These are phyloP conservation scores for Acrobasis consociella DNA, from an alignment of 2,888 invertebrate genomes.

Conservation along the genomic window DNA sequence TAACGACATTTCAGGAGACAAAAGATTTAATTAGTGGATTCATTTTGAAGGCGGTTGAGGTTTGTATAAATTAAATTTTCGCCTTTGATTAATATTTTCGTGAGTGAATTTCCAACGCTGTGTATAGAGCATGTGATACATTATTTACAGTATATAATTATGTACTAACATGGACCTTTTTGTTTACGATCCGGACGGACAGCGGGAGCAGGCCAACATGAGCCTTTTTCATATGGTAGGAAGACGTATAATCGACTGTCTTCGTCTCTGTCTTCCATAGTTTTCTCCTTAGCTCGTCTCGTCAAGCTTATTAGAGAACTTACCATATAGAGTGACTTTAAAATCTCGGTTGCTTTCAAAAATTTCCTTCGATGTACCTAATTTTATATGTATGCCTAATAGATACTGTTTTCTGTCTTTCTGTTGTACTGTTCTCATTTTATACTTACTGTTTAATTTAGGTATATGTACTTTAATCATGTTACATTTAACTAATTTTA, in stretches of 20 bases:
- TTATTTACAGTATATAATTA: slow-evolving; percentile 32
- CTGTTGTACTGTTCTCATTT: too few species aligned
- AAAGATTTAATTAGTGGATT: neutral
- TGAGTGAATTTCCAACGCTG: slow-evolving; percentile 2
- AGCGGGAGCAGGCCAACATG: slow-evolving; percentile 79
- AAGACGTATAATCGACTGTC: slow-evolving; percentile 62
- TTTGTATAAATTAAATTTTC: neutral
- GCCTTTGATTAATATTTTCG: slow-evolving; percentile 1
- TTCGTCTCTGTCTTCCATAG: slow-evolving; percentile 46
- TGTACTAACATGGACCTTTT: slow-evolving; percentile 69
- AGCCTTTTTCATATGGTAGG: slow-evolving; percentile 78
- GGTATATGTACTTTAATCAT: too few species aligned
- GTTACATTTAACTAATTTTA: neutral
- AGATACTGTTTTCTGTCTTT: neutral
- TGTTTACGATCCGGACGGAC: slow-evolving; percentile 72
- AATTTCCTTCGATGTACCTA: neutral
- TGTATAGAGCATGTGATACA: slow-evolving; percentile 15
- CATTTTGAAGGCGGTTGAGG: neutral
- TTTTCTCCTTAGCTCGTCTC: slow-evolving; percentile 42
- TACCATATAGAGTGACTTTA: neutral
- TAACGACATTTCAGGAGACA: neutral
- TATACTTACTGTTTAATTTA: too few species aligned
- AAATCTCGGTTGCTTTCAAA: neutral
- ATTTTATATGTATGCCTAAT: neutral
- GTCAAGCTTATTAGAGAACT: slow-evolving; percentile 1